Evolutionary conservation across 2,888 invertebrate genomes (phyloP), one percentile per base, ranked within the genome.

Genomic region (Ypsolopha sequella): DNA sequence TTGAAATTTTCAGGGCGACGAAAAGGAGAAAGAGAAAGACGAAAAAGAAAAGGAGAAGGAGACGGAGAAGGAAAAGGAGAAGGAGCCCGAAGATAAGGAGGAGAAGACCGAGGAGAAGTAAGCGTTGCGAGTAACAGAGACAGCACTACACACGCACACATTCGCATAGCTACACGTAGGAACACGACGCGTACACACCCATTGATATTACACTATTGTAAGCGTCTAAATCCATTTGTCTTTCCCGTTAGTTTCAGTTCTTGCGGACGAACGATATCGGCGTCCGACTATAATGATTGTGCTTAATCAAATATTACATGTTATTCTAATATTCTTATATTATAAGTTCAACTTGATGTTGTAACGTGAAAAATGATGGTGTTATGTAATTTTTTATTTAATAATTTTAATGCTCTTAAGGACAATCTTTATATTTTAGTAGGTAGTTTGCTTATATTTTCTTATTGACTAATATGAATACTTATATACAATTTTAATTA

Each of bases 41-140:
- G 69, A 90, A 13, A 36, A 70, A 38, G 81, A 81, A 56, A 82
- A 93, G 74, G 93, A 93, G 64, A 91, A 90, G 51, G 90, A 90
- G 59, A 90, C 91, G 60, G 92, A 93, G 70, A 91, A 91, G 69
- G 92, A 90, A 68, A 90, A 90, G 76, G 90, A 92, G 66, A 91
- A 91, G 67, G 91, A 91, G 46, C 61, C 60, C 50, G 66, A 66
- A 36, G 59, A 58, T 51, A 54, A 59, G 64, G 68, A 60, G 51
- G 55, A 59, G 53, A 39, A 34, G 60, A 57, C 41, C 69, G 70
- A 50, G 73, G 51, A 51, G 43, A 46, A 56, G 50, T 39, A 39
- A 10, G 38, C 36, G 36, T 13, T 36, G 47, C 33, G 34, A 45
- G 24, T 11, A 11, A 9, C 48, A 36, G 48, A n/a, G 11, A 36